A percentile compares a stretch with the other conserved stretches of the same genome.
phyloP scores from a whole-genome alignment of 2,113 vertebrate genomes.

The Megalops atlanticus region DNA sequence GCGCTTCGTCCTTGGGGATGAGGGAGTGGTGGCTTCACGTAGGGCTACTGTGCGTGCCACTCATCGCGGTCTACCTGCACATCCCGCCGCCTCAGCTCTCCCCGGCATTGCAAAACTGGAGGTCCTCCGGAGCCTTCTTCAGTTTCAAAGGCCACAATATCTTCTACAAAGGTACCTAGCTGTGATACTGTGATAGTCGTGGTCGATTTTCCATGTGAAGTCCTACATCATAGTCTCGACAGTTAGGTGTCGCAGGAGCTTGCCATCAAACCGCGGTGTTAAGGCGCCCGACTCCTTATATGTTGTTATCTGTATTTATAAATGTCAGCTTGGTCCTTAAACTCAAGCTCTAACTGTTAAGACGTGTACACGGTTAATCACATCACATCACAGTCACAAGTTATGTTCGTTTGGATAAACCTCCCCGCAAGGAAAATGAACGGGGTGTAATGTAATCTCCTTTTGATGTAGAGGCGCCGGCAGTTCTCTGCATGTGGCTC shows the following conservation, averaged over 20 bases:
- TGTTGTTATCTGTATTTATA: background rate
- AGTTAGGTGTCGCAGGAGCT: too few relatives aligned
- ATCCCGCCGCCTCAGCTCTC: slow-evolving; percentile 86
- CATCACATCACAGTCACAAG: background rate
- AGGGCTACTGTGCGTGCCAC: slow-evolving; percentile 79
- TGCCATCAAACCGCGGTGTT: background rate
- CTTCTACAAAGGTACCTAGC: slow-evolving; percentile 84
- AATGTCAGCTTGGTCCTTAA: background rate
- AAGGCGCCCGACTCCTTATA: background rate
- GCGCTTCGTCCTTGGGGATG: slow-evolving; percentile 69
- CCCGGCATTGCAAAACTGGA: slow-evolving; percentile 82
- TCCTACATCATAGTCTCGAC: background rate
- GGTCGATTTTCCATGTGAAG: background rate
- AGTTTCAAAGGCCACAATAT: slow-evolving; percentile 78
- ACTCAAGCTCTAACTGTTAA: background rate
- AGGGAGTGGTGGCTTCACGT: slow-evolving; percentile 93
- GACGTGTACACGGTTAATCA: background rate
- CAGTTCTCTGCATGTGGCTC: background rate
- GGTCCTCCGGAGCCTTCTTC: slow-evolving; percentile 74
- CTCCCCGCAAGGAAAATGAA: background rate
- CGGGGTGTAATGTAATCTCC: background rate
- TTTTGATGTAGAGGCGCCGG: background rate
- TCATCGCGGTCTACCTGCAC: slow-evolving; percentile 88
- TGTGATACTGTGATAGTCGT: background rate
- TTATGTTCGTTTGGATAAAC: background rate